Base-by-base conservation (phyloP, 2,888 invertebrate species). In the Volucella inanis region DNA sequence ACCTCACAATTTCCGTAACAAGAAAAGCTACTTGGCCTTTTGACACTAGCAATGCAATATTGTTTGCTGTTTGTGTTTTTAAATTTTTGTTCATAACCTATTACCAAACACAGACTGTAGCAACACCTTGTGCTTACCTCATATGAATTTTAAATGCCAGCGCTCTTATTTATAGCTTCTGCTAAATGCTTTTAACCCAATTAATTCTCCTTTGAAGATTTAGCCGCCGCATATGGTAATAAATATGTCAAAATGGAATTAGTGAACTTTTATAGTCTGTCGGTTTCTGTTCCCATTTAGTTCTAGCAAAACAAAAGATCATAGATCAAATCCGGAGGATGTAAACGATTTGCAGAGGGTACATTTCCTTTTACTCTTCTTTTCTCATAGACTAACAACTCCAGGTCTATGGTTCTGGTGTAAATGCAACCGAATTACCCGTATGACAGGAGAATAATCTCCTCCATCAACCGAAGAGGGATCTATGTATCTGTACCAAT, bases 371-470 rank as follows among this genome's bases (percentile, higher is more conserved):
- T 47, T 43, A 70, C 18, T 54, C 4, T n/a, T n/a, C 41, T 15
- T 57, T 6, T 22, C 6, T 47, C 15, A 11, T 45, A 38, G 50
- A 49, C 31, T 11, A 54, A 39, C 14, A 31, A 31, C 59, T 65
- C 57, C 50, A 18, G 47, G 10, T 65, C 31, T 18, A 55, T 10
- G 22, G 38, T 47, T 52, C 15, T 31, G 39, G 62, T 43, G 55
- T 70, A 54, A 77, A 67, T 67, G 72, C 79, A 80, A 12, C 47
- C 75, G 68, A 81, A 76, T 72, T 72, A 57, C 85, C 85, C 85
- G 68, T 85, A 80, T 72, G 71, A 75, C 70, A 75, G 65, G 55
- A 59, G 11, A 62, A 47, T 76, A 75, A 78, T 74, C 55, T 67
- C 67, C n/a, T 31, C 31, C 31, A 31, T 31, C 10, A 22, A 71